Evolutionary conservation across 1,140 invertebrate genomes (phyloP), one percentile per base, ranked within the genome.

Genomic region (Drosophila guanche): DNA sequence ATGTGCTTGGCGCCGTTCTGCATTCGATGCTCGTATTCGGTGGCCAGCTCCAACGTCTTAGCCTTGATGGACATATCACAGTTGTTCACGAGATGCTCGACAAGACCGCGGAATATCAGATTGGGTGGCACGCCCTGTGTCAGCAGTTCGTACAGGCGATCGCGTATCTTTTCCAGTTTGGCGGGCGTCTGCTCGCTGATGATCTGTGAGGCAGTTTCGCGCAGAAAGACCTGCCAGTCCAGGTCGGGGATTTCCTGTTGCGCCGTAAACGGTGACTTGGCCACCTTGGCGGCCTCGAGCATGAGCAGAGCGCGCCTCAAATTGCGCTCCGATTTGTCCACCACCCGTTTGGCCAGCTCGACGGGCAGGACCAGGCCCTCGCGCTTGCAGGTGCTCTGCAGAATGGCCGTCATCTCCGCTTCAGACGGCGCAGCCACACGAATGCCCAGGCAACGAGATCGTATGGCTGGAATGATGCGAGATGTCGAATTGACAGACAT

Each of bases 401-500:
- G 91, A 45, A 97, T 94, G 29, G 86, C 90, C 20, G 93, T 92
- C 71, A 99, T 97, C 92, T 99, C 95, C 14, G 94, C 92, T 58
- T 94, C 90, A 12, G 94, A 94, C 3, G 99, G 98, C 4, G 99
- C 97, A 16, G 98, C 93, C 5, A 99, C 95, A 76, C 98, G 93
- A 46, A 99, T 95, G 20, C 95, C 95, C 22, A 99, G 93, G 92
- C 98, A 99, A 91, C 99, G 94, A 66, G 98, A 99, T 66, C 95
- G 94, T 65, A 99, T 98, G 16, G 99, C 98, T 12, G 98, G 97
- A 80, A 99, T 98, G 1, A 99, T 97, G 83, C 96, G 94, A 40
- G 97, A 99, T 22, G 96, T 98, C 5, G 98, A 99, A 91, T 99
- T 98, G 5, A 97, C 97, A 81, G 97, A 97, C 1, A 99, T 93